A percentile compares a stretch with the other conserved stretches of the same genome.
Conservation (phyloP, 2,113 vertebrate genomes). For the Syngnathus scovelli region DNA sequence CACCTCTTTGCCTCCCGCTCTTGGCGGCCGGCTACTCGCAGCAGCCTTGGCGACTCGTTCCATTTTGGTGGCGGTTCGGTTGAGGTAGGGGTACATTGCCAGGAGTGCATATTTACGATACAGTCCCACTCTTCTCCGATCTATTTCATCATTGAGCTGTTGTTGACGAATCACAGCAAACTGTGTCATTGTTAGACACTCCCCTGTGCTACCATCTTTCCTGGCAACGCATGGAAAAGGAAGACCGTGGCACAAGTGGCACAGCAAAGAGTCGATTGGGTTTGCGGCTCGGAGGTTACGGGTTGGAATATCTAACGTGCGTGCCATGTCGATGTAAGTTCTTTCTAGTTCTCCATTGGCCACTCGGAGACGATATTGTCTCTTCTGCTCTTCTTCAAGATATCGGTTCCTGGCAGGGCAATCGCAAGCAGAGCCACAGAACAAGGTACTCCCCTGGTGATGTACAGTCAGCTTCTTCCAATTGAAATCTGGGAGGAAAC, state of each 20-base stretch:
- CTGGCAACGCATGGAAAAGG: slow-evolving; percentile 80
- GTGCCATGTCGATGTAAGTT: slow-evolving; percentile 85
- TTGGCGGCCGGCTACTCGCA: slow-evolving; percentile 49
- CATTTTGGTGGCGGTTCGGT: slow-evolving; percentile 81
- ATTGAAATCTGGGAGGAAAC: slow-evolving; percentile 84
- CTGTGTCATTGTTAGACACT: slow-evolving; percentile 82
- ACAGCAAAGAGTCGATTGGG: slow-evolving; percentile 89
- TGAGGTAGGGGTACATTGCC: slow-evolving; percentile 87
- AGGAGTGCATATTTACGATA: slow-evolving; percentile 85
- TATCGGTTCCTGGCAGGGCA: slow-evolving; percentile 86
- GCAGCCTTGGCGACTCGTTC: slow-evolving; percentile 71
- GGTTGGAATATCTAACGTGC: slow-evolving; percentile 78
- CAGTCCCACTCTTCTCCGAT: slow-evolving; percentile 77
- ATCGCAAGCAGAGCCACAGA: slow-evolving; percentile 85
- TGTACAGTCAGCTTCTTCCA: slow-evolving; percentile 81
- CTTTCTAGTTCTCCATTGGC: slow-evolving; percentile 78
- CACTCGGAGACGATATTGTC: slow-evolving; percentile 83
- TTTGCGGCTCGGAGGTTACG: slow-evolving; percentile 87
- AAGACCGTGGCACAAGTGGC: slow-evolving; percentile 89
- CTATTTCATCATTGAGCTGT: slow-evolving; percentile 86
- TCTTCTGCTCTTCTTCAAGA: slow-evolving; percentile 86
- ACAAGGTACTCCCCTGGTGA: slow-evolving; percentile 91
- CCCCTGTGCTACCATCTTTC: slow-evolving; percentile 24
- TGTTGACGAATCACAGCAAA: slow-evolving; percentile 88
- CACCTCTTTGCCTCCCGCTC: slow-evolving; percentile 68